phyloP scores from a whole-genome alignment of 2,113 vertebrate species.

The Pseudorhombus dupliciocellatus region DNA sequence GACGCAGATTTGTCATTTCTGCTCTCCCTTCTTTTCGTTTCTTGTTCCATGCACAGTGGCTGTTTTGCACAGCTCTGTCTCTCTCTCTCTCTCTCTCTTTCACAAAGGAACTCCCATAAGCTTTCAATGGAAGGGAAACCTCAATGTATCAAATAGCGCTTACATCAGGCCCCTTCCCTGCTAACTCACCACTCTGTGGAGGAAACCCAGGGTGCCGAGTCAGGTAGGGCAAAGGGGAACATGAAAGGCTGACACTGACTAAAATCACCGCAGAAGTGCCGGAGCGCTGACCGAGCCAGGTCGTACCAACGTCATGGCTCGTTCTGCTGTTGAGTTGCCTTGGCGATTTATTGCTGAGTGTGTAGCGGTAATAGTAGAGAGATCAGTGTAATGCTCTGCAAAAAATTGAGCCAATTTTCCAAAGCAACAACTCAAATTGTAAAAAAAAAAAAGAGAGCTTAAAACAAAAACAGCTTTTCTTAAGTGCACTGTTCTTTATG shows the following conservation, averaged over 20 bases:
- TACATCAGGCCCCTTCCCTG: constrained; percentile 70
- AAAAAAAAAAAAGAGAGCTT: constrained; percentile 34
- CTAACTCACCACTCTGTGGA: constrained; percentile 68
- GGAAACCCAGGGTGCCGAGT: constrained; percentile 71
- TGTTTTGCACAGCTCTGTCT: constrained; percentile 54
- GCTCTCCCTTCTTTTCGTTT: not conserved
- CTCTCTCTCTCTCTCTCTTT: constrained; percentile 26
- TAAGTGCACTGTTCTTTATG: constrained; percentile 37
- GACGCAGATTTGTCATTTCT: constrained; percentile 40
- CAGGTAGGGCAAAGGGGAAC: constrained; percentile 65
- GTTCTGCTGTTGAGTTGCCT: constrained; percentile 52
- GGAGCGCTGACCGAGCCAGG: constrained; percentile 48
- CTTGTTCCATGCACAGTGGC: constrained; percentile 28
- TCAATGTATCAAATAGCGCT: constrained; percentile 79
- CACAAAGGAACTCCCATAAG: constrained; percentile 67
- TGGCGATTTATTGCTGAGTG: constrained; percentile 64
- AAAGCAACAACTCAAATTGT: constrained; percentile 37
- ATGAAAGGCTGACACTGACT: constrained; percentile 66
- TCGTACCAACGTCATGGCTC: constrained; percentile 49
- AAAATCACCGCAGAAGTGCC: constrained; percentile 58
- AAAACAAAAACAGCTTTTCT: constrained; percentile 40
- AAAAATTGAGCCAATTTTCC: constrained; percentile 63
- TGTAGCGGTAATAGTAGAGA: constrained; percentile 42
- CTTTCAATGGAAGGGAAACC: constrained; percentile 69
- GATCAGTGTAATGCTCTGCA: constrained; percentile 50